Evolutionary conservation across 2,888 invertebrate species (phyloP).

Genomic region (Drosophila lacicola): DNA sequence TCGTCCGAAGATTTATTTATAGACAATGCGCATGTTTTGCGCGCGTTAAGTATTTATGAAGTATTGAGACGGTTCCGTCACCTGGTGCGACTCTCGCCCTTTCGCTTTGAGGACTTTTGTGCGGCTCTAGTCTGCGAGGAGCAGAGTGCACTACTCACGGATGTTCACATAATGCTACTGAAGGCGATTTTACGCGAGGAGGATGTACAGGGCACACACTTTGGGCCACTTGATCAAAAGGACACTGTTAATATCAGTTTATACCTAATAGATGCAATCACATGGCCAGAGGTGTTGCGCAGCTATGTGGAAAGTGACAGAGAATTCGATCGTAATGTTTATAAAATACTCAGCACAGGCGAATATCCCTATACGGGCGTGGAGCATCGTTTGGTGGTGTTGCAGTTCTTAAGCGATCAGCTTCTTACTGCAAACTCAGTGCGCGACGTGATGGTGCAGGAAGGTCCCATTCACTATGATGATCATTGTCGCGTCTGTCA

Average conservation of each 20-base stretch:
- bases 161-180: slow-evolving; percentile 96
- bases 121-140: slow-evolving; percentile 96
- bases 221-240: slow-evolving; percentile 98
- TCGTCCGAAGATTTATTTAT: slow-evolving; percentile 96
- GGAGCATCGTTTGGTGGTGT: slow-evolving; percentile 91
- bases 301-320: slow-evolving; percentile 96
- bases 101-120: slow-evolving; percentile 98
- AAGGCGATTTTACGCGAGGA: slow-evolving; percentile 96
- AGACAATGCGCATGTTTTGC: slow-evolving; percentile 91
- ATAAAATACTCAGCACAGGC: slow-evolving; percentile 89
- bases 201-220: slow-evolving; percentile 97
- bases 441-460: slow-evolving; percentile 96
- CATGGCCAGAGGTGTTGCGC: slow-evolving; percentile 97
- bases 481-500: slow-evolving; percentile 97
- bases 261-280: slow-evolving; percentile 96
- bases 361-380: slow-evolving; percentile 96
- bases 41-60: slow-evolving; percentile 96
- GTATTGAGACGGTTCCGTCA: slow-evolving; percentile 96
- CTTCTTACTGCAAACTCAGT: slow-evolving; percentile 97
- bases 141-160: slow-evolving; percentile 95
- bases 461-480: slow-evolving; percentile 97
- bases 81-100: slow-evolving; percentile 96
- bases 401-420: slow-evolving; percentile 97
- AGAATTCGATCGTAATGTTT: slow-evolving; percentile 90
- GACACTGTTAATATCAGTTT: slow-evolving; percentile 97